These are phyloP conservation scores for Beroe ovata DNA, from an alignment of 37 sponge, comb jelly and placozoan genomes.

Conservation along the genomic window DNA sequence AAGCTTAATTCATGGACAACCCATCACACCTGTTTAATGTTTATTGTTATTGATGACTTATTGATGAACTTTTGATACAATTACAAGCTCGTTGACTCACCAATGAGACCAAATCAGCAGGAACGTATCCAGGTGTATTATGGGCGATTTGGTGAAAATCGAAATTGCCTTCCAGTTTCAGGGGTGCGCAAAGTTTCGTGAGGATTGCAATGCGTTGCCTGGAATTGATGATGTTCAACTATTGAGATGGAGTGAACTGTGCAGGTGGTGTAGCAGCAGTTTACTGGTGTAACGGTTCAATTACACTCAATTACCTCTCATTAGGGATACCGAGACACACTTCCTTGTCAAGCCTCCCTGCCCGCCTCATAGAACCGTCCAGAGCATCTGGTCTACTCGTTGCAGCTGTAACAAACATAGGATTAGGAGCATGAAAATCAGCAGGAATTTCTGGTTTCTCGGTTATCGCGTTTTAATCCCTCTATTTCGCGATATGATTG, in stretches of 20 bases:
- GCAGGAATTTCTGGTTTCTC: too few species aligned
- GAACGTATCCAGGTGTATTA: slow-evolving; percentile 87
- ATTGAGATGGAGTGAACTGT: neutral
- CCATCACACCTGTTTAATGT: too few species aligned
- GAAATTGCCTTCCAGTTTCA: slow-evolving; percentile 75
- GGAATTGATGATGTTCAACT: neutral
- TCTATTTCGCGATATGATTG: too few species aligned
- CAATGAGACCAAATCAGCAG: slow-evolving; percentile 87
- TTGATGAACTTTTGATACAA: too few species aligned
- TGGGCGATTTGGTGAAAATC: slow-evolving; percentile 74
- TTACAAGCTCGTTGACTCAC: too few species aligned
- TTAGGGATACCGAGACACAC: slow-evolving; percentile 90
- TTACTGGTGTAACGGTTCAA: too few species aligned
- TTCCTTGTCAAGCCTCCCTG: slow-evolving; percentile 94
- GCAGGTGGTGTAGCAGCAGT: neutral
- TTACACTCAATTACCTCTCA: slow-evolving; percentile 68
- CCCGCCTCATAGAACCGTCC: slow-evolving; percentile 88
- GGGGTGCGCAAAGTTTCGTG: slow-evolving; percentile 74
- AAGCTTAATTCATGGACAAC: too few species aligned
- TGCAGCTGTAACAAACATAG: slow-evolving; percentile 71
- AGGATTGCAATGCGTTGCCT: slow-evolving; percentile 72
- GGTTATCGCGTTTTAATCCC: too few species aligned
- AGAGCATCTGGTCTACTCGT: slow-evolving; percentile 83
- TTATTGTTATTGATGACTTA: too few species aligned
- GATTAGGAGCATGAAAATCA: too few species aligned